These are phyloP conservation scores for Zaprionus vittiger DNA, from an alignment of 1,140 invertebrate species.

Conservation along the genomic window DNA sequence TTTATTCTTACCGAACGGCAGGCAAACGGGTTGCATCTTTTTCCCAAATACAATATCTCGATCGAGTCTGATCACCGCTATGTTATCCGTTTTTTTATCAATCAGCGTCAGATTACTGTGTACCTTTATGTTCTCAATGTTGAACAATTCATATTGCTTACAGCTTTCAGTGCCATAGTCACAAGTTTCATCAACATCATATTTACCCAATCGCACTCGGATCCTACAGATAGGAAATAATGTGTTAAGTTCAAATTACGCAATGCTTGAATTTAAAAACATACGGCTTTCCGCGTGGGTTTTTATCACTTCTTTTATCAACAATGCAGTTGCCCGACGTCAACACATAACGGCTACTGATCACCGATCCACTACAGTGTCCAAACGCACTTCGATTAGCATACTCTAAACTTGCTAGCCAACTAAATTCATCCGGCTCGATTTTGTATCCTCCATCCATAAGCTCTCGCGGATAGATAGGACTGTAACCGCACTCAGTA, in stretches of 20 bases:
- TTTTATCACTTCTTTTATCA: not conserved
- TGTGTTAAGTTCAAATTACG: not conserved
- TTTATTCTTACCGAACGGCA: not conserved
- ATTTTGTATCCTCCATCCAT: not conserved
- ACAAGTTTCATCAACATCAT: not conserved
- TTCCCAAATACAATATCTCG: not conserved
- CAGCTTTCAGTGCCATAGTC: not conserved
- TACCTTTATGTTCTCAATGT: not conserved
- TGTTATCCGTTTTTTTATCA: not conserved
- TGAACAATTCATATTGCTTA: not conserved
- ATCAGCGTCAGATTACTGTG: not conserved
- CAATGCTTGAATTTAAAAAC: not conserved
- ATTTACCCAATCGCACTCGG: not conserved
- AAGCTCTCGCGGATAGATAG: not conserved
- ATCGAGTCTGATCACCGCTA: not conserved
- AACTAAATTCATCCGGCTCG: slow-evolving; percentile 19
- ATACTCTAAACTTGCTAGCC: slow-evolving; percentile 9
- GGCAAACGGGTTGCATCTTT: not conserved
- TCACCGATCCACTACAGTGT: slow-evolving; percentile 4
- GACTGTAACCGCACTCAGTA: slow-evolving; percentile 2
- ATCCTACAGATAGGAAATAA: not conserved
- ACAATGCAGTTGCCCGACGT: slow-evolving; percentile 4
- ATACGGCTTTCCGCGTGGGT: not conserved
- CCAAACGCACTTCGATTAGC: not conserved
- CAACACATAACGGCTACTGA: slow-evolving; percentile 11